phyloP scores from a whole-genome alignment of 2,888 invertebrate genomes.

The Orchestes rusci region DNA sequence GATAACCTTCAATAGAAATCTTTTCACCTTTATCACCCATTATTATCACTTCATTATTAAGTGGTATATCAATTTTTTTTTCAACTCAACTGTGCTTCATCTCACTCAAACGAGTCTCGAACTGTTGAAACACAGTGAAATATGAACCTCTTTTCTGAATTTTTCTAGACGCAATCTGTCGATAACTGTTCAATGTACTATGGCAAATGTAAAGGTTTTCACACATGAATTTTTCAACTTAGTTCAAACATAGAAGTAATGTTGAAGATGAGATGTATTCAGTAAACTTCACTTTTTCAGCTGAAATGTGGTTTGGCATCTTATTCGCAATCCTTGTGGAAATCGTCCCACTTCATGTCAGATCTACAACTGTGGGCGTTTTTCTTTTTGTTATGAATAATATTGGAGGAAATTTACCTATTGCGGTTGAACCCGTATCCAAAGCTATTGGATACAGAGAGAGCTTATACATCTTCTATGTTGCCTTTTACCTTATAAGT shows the following conservation, averaged over 20 bases:
- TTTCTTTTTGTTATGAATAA: constrained; percentile 92
- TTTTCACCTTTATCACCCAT: not conserved
- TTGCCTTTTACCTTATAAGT: constrained; percentile 82
- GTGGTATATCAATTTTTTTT: not conserved
- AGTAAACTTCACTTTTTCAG: constrained; percentile 51
- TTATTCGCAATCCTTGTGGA: constrained; percentile 86
- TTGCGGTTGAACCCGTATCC: constrained; percentile 78
- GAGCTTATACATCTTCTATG: constrained; percentile 81
- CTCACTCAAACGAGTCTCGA: no score
- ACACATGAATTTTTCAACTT: no score
- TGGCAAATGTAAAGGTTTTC: no score
- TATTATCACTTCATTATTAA: not conserved
- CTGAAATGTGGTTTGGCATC: constrained; percentile 94
- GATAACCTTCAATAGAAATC: no score
- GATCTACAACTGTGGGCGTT: constrained; percentile 79
- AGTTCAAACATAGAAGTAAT: no score
- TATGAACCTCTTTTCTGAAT: no score
- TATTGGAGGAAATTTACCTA: constrained; percentile 83
- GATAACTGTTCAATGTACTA: no score
- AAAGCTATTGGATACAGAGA: constrained; percentile 76
- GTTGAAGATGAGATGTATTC: no score
- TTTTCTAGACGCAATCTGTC: no score
- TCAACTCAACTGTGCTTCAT: no score
- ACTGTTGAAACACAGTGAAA: no score
- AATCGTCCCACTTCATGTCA: constrained; percentile 72